These are phyloP conservation scores for Lynx canadensis DNA, from an alignment of 2,113 vertebrate genomes.

Conservation along the genomic window DNA sequence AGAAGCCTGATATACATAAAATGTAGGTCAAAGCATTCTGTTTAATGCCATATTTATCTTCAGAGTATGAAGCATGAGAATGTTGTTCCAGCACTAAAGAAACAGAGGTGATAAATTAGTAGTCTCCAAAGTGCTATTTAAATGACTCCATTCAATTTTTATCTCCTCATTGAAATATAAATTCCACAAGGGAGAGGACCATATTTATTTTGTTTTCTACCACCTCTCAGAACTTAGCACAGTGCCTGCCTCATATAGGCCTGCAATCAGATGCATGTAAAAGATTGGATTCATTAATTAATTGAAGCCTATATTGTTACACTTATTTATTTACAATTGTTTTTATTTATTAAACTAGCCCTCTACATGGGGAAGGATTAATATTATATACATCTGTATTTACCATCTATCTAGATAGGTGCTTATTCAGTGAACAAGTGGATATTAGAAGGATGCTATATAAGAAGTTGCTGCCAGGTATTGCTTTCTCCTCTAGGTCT, in stretches of 20 bases:
- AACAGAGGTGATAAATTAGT: constrained; percentile 40
- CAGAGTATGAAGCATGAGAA: constrained; percentile 60
- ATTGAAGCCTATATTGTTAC: not conserved
- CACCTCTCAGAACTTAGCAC: not conserved
- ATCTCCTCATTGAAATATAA: constrained; percentile 14
- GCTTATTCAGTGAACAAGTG: not conserved
- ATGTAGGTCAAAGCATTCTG: constrained; percentile 83
- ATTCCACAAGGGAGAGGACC: not conserved
- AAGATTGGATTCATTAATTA: not conserved
- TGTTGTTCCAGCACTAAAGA: constrained; percentile 25
- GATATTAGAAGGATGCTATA: not conserved
- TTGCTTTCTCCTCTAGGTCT: not conserved
- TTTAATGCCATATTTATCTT: constrained; percentile 72
- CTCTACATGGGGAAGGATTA: not conserved
- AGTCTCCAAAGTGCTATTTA: not conserved
- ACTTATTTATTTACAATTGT: not conserved
- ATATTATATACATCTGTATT: not conserved
- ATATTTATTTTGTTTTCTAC: not conserved
- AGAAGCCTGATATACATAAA: constrained; percentile 81
- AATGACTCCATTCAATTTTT: constrained; percentile 37
- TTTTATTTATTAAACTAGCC: not conserved
- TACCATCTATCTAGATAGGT: not conserved
- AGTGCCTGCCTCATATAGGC: not conserved
- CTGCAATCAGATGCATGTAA: not conserved
- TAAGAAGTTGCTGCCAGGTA: not conserved